These are phyloP conservation scores for Phacellophora camtschatica DNA, from an alignment of 30 jellyfish, hydroid and myxozoan species.

Conservation along the genomic window DNA sequence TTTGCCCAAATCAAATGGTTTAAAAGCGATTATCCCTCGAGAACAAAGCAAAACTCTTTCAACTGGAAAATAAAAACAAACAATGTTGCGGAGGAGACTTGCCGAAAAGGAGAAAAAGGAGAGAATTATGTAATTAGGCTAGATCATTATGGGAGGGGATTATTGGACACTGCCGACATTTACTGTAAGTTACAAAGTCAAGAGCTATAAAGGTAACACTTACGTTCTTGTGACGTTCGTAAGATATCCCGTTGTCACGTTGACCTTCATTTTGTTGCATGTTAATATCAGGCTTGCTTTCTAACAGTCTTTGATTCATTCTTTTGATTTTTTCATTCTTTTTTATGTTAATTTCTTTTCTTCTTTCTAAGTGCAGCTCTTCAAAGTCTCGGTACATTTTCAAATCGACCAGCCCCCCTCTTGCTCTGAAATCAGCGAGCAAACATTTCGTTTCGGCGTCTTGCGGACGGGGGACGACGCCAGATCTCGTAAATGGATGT, in stretches of 20 bases:
- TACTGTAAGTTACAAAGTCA: too few species aligned
- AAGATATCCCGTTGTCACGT: background rate
- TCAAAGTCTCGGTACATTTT: conserved; percentile 80
- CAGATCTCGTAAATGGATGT: conserved; percentile 87
- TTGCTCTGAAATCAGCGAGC: conserved; percentile 88
- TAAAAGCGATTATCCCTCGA: too few species aligned
- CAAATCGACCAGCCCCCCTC: conserved; percentile 89
- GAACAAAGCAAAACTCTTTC: too few species aligned
- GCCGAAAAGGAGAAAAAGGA: too few species aligned
- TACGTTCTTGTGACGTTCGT: conserved; percentile 22
- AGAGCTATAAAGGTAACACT: background rate
- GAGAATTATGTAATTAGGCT: too few species aligned
- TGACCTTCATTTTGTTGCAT: conserved; percentile 1
- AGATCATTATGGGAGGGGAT: too few species aligned
- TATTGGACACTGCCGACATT: too few species aligned
- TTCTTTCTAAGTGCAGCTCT: conserved; percentile 36
- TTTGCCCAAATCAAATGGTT: too few species aligned
- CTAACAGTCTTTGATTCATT: conserved; percentile 1
- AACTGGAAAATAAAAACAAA: too few species aligned
- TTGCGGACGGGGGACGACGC: conserved; percentile 58
- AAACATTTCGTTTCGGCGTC: conserved; percentile 37
- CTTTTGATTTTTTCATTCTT: background rate
- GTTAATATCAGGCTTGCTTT: background rate
- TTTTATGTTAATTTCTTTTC: conserved; percentile 52
- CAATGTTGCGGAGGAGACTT: too few species aligned